Evolutionary conservation across 2,888 invertebrate species (phyloP), one percentile per base, ranked within the genome.

Genomic region (Abrostola triplasia): DNA sequence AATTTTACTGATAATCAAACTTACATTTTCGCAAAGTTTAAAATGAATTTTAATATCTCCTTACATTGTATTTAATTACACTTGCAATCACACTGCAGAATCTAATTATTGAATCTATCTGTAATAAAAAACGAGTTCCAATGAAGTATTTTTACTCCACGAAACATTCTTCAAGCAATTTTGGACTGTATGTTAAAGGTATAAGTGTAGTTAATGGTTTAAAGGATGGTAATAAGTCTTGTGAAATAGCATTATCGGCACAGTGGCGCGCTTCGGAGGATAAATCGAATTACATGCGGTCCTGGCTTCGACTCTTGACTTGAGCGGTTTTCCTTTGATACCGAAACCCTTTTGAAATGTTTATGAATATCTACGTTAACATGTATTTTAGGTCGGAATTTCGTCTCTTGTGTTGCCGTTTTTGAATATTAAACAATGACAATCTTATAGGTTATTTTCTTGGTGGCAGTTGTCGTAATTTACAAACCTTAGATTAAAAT

Each of bases 201-300:
- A 66, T 67, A 70, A 64, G 70, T 52, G 56, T 9, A 50, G 42
- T 55, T 54, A 59, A 70, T 62, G 40, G 44, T 65, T 65, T 67
- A 62, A 54, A 47, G 11, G 44, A 2, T 49, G 41, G 62, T 70
- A 70, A 74, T 74, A 79, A 72, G 70, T 64, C 63, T 70, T 64
- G 64, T 72, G 70, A 75, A 86, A 86, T 86, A 76, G 71, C 76
- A 84, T 90, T 89, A 88, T 76, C 64, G 79, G 82, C 66, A 83
- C 83, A 84, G 83, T 81, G 70, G 81, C 77, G 75, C 77, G 83
- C 80, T 79, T 80, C 77, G 80, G 78, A 60, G 59, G 60, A 80
- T 73, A 88, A 91, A 90, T 90, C 79, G 82, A 88, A 89, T 91
- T 90, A 88, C 77, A 82, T 83, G 82, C 84, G 81, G 82, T 83